Percentiles rank a stretch among this genome's conserved stretches.
Conservation (phyloP, 2,113 vertebrate species). For the Pachyramphus minor region DNA sequence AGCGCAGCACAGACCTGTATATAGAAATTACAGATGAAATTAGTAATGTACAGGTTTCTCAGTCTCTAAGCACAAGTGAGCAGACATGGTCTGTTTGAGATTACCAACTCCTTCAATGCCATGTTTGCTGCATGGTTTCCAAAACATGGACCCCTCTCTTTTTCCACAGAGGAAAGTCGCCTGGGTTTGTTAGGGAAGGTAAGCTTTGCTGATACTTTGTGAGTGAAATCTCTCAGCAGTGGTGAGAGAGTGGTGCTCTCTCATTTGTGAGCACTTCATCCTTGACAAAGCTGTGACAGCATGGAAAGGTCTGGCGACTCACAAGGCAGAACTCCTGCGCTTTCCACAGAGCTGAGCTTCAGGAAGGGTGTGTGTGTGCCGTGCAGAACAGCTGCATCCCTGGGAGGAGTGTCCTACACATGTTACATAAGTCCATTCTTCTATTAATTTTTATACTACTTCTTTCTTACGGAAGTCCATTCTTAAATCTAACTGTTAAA, state of each 20-base stretch:
- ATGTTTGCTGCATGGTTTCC: not conserved
- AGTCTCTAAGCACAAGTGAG: not conserved
- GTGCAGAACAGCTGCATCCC: not conserved
- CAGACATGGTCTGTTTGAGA: not conserved
- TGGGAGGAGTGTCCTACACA: not conserved
- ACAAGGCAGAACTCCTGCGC: accelerated
- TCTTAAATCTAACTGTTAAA: not conserved
- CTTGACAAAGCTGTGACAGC: not conserved
- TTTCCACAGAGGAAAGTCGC: not conserved
- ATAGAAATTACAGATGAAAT: not conserved
- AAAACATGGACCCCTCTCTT: not conserved
- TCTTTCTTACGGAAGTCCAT: not conserved
- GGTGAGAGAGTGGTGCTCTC: too few relatives aligned
- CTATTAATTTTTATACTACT: not conserved
- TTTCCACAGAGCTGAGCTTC: not conserved
- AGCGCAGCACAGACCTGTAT: not conserved
- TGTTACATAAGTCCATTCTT: not conserved
- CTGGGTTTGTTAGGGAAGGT: not conserved
- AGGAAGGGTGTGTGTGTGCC: accelerated
- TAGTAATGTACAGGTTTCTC: not conserved
- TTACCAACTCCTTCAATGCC: not conserved
- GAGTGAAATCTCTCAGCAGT: not conserved
- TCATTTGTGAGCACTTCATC: not conserved
- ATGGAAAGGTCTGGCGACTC: accelerated
- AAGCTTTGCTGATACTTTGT: not conserved